phyloP scores from a whole-genome alignment of 2,113 vertebrate species.

The Petrocephalus microphthalmus region DNA sequence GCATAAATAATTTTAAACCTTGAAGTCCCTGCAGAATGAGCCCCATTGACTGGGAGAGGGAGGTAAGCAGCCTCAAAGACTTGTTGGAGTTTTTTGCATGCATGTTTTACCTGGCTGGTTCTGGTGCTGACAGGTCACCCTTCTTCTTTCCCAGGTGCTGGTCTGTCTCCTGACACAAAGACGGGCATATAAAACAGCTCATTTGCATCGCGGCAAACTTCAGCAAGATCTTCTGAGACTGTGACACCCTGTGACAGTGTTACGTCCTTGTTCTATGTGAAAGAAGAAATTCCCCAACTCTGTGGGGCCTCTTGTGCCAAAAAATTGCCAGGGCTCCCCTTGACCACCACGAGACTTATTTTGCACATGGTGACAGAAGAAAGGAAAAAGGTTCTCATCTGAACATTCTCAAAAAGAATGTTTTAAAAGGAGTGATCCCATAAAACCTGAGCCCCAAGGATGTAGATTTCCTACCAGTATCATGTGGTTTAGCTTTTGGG shows the following conservation, averaged over 20 bases:
- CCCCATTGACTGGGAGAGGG: background rate
- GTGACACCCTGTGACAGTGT: background rate
- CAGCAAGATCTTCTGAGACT: background rate
- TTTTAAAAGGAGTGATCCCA: background rate
- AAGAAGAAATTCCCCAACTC: background rate
- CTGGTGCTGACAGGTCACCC: background rate
- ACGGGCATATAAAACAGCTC: background rate
- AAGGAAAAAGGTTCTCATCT: slow-evolving; percentile 24
- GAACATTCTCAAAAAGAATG: slow-evolving; percentile 39
- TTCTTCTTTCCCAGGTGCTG: background rate
- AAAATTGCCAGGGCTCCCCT: slow-evolving; percentile 28
- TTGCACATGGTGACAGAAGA: slow-evolving; percentile 29
- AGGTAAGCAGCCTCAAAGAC: background rate
- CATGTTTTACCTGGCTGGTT: background rate
- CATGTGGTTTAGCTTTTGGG: background rate
- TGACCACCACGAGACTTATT: slow-evolving; percentile 38
- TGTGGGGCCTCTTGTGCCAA: background rate
- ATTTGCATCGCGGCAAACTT: background rate
- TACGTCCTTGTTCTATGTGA: background rate
- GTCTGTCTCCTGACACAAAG: background rate
- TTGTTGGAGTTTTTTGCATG: background rate
- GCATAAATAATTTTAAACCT: background rate
- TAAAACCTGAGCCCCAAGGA: background rate
- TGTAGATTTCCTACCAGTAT: background rate
- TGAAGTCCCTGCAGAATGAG: background rate